phyloP scores from a whole-genome alignment of 1,140 invertebrate species.

The Parapsyche elsis region DNA sequence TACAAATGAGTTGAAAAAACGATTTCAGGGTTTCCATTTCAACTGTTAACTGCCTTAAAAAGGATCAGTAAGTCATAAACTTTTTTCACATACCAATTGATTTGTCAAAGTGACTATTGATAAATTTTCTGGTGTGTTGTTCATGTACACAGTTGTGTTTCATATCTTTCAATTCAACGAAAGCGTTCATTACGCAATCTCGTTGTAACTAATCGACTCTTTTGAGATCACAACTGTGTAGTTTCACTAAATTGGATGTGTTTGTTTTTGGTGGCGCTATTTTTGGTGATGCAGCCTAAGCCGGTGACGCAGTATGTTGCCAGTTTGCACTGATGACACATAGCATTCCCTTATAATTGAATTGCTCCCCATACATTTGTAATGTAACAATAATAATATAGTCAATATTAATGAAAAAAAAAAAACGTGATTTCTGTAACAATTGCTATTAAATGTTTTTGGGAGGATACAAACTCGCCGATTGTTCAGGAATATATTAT shows the following conservation, averaged over 20 bases:
- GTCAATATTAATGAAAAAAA: slow-evolving; percentile 46
- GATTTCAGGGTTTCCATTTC: no score
- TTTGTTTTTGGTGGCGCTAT: slow-evolving; percentile 54
- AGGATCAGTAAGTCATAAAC: no score
- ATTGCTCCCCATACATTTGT: slow-evolving; percentile 48
- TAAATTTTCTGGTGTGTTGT: no score
- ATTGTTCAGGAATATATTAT: slow-evolving; percentile 40
- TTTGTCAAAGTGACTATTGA: no score
- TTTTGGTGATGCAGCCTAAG: slow-evolving; percentile 51
- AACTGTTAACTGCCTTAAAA: no score
- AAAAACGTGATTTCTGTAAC: slow-evolving; percentile 43
- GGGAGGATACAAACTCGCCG: neutral
- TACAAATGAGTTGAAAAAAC: no score
- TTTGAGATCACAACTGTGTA: no score
- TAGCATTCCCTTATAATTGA: slow-evolving; percentile 53
- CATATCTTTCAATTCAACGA: no score
- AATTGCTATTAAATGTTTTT: slow-evolving; percentile 31
- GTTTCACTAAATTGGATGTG: slow-evolving; percentile 45
- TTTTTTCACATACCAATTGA: no score
- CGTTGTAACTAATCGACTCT: no score
- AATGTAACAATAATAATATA: slow-evolving; percentile 50
- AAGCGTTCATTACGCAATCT: no score
- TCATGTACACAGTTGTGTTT: no score
- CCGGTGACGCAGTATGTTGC: slow-evolving; percentile 43
- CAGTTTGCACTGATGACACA: slow-evolving; percentile 52